Evolutionary conservation across 2,888 invertebrate genomes (phyloP).

Genomic region (Cephus spinipes): DNA sequence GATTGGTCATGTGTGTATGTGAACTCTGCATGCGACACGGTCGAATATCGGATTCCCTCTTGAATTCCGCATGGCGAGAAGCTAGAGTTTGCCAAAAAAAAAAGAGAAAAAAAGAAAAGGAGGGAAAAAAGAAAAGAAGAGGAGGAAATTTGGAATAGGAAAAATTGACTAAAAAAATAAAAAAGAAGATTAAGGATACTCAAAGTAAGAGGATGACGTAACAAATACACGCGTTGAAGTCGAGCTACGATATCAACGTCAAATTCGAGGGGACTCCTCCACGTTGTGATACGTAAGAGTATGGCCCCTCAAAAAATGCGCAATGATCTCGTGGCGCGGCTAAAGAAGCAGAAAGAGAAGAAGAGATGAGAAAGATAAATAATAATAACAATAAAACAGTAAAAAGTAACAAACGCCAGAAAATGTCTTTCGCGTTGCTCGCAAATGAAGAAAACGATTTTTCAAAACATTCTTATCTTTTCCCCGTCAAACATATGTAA

Average conservation of each 20-base stretch:
- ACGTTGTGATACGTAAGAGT: background rate
- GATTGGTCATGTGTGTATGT: background rate
- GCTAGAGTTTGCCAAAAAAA: background rate
- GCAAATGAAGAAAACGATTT: background rate
- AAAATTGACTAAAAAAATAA: background rate
- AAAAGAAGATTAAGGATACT: background rate
- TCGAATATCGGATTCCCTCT: background rate
- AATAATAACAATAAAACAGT: background rate
- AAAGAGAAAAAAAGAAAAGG: too few species aligned
- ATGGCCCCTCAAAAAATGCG: background rate
- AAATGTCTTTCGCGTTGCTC: background rate
- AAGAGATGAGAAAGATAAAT: background rate
- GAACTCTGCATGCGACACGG: background rate
- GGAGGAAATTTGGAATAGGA: background rate
- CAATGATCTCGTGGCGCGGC: background rate
- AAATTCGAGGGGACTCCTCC: background rate
- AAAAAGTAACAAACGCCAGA: background rate
- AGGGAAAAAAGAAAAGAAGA: background rate
- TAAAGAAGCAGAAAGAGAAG: background rate
- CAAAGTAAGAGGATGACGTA: background rate
- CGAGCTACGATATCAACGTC: background rate
- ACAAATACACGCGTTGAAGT: background rate
- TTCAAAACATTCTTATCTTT: background rate
- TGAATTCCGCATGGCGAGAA: background rate
- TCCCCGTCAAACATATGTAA: background rate